Conservation (phyloP, 2,888 invertebrate species). For the Eilema depressum region DNA sequence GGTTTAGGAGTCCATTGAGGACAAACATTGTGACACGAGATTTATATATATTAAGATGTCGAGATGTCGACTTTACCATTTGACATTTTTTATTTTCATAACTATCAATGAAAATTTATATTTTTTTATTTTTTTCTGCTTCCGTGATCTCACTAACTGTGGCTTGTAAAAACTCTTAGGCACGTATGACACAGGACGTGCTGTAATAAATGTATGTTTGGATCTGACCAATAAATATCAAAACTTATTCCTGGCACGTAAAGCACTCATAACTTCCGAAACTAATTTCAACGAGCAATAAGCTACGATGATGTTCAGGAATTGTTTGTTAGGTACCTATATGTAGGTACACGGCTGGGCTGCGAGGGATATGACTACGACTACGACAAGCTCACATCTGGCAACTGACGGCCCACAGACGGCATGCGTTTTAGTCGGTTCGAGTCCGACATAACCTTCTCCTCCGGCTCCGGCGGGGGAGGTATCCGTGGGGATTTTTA, state of each 20-base stretch:
- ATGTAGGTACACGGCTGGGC: too few relatives aligned
- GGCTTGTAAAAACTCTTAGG: background rate
- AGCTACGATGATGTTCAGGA: background rate
- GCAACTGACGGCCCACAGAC: too few relatives aligned
- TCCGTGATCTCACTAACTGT: background rate
- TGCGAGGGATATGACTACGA: too few relatives aligned
- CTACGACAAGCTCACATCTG: too few relatives aligned
- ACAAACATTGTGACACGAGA: too few relatives aligned
- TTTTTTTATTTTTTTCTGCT: background rate
- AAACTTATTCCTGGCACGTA: conserved; percentile 25
- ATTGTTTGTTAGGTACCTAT: background rate
- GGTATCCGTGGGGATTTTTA: too few relatives aligned
- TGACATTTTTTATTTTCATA: background rate
- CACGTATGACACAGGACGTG: background rate
- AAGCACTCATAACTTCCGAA: conserved; percentile 6
- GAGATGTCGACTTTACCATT: background rate
- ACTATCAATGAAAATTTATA: background rate
- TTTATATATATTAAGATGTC: too few relatives aligned
- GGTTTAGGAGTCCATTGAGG: too few relatives aligned
- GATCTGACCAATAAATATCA: conserved; percentile 19
- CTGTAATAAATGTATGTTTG: conserved; percentile 4
- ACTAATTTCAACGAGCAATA: conserved; percentile 18
- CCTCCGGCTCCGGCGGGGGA: too few relatives aligned
- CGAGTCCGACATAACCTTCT: too few relatives aligned
- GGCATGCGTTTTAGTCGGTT: too few relatives aligned